A percentile compares a stretch with the other conserved stretches of the same genome.
These are phyloP conservation scores for Exocentrus adspersus DNA, from an alignment of 2,888 invertebrate species.

Conservation along the genomic window DNA sequence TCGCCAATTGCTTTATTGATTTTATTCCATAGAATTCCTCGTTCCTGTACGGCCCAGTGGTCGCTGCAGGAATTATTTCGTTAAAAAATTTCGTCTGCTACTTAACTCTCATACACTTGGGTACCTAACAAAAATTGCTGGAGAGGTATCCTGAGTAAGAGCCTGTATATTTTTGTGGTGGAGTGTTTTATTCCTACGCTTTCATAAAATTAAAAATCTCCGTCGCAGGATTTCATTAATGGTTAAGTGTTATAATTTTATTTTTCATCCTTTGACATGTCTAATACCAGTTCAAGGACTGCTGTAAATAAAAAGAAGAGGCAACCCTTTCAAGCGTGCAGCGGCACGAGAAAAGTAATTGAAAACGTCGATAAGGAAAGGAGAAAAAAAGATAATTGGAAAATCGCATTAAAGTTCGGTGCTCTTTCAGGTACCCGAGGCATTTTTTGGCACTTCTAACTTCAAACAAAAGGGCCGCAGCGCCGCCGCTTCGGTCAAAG, in stretches of 20 bases:
- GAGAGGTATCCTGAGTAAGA: too few relatives aligned
- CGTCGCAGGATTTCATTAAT: too few relatives aligned
- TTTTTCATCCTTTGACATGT: not conserved
- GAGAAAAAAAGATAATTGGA: not conserved
- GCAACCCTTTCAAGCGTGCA: not conserved
- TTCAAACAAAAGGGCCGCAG: not conserved
- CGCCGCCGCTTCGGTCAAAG: not conserved
- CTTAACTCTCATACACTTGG: too few relatives aligned
- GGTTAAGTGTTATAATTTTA: too few relatives aligned
- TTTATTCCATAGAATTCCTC: slow-evolving; percentile 7
- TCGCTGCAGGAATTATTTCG: not conserved
- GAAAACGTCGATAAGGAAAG: not conserved
- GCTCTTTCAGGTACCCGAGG: not conserved
- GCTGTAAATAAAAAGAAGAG: not conserved
- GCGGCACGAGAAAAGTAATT: not conserved
- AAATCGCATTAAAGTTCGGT: slow-evolving; percentile 1
- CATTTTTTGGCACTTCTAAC: slow-evolving; percentile 3
- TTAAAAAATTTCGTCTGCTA: not conserved
- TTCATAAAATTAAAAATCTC: too few relatives aligned
- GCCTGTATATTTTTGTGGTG: too few relatives aligned
- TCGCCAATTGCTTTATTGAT: slow-evolving; percentile 23
- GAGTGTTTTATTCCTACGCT: too few relatives aligned
- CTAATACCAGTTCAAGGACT: not conserved
- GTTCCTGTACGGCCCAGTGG: not conserved
- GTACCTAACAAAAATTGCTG: too few relatives aligned